phyloP scores from a whole-genome alignment of 2,797 vertebrate species.

The Trematomus bernacchii region DNA sequence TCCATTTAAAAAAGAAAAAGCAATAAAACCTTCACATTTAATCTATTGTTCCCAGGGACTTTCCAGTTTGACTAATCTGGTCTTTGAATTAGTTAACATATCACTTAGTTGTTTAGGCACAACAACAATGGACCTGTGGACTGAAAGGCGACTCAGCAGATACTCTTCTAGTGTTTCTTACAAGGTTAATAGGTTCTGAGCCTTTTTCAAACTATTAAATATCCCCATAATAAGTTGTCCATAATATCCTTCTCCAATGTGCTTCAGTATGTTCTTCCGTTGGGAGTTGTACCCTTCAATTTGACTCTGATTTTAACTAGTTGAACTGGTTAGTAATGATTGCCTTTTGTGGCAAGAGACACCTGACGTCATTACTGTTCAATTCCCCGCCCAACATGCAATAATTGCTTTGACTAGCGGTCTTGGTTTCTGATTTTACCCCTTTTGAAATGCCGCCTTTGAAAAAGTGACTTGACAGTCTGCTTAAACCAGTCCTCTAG shows the following conservation, averaged over 20 bases:
- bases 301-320: background rate
- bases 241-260: background rate
- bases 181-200: background rate
- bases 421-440: constrained; percentile 12
- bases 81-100: background rate
- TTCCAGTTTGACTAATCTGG: background rate
- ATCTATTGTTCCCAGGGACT: background rate
- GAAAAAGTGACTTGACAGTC: background rate
- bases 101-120: too few species aligned
- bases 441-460: constrained; percentile 1
- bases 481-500: background rate
- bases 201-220: background rate
- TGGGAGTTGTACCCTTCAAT: background rate
- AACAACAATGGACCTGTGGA: background rate
- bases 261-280: background rate
- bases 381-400: constrained; percentile 8
- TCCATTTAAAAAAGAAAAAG: background rate
- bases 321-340: background rate
- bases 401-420: constrained; percentile 34
- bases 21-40: background rate
- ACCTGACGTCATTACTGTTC: background rate
- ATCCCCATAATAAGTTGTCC: background rate
- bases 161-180: constrained; percentile 1
- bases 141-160: background rate
- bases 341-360: background rate